Conservation (phyloP, 2,113 vertebrate genomes). For the Phodopus roborovskii region DNA sequence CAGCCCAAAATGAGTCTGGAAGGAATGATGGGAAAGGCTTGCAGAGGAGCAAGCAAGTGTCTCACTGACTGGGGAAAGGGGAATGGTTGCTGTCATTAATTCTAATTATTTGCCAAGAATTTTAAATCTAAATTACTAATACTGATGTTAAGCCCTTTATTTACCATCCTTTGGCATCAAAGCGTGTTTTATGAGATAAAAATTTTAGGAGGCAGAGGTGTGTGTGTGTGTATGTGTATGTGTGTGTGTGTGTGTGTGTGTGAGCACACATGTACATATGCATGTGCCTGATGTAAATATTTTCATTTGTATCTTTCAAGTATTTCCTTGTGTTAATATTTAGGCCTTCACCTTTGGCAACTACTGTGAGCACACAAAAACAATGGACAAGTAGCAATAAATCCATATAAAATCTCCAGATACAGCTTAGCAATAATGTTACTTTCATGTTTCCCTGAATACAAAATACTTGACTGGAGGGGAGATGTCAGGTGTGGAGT, state of each 20-base stretch:
- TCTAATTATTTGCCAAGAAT: slow-evolving; percentile 89
- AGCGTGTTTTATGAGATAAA: slow-evolving; percentile 82
- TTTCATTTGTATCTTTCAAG: slow-evolving; percentile 49
- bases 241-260: background rate
- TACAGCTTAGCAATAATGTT: background rate
- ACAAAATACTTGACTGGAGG: slow-evolving; percentile 36
- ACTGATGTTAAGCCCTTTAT: slow-evolving; percentile 83
- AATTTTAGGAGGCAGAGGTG: slow-evolving; percentile 69
- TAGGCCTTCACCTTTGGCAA: slow-evolving; percentile 60
- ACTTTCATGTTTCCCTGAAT: slow-evolving; percentile 56
- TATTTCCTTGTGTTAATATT: slow-evolving; percentile 51
- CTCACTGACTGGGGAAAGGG: slow-evolving; percentile 80
- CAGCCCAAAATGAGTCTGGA: slow-evolving; percentile 73
- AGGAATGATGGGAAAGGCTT: background rate
- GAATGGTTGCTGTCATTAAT: slow-evolving; percentile 88
- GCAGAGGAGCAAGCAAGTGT: slow-evolving; percentile 68
- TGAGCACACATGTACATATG: background rate
- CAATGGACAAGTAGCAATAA: slow-evolving; percentile 50
- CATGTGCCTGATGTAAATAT: slow-evolving; percentile 30
- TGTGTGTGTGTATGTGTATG: background rate
- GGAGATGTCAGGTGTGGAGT: slow-evolving; percentile 35
- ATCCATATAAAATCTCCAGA: slow-evolving; percentile 56
- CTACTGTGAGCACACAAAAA: slow-evolving; percentile 50
- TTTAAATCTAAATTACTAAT: slow-evolving; percentile 88
- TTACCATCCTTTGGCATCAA: slow-evolving; percentile 80